phyloP scores from a whole-genome alignment of 1,140 invertebrate species.

The Cydia amplana region DNA sequence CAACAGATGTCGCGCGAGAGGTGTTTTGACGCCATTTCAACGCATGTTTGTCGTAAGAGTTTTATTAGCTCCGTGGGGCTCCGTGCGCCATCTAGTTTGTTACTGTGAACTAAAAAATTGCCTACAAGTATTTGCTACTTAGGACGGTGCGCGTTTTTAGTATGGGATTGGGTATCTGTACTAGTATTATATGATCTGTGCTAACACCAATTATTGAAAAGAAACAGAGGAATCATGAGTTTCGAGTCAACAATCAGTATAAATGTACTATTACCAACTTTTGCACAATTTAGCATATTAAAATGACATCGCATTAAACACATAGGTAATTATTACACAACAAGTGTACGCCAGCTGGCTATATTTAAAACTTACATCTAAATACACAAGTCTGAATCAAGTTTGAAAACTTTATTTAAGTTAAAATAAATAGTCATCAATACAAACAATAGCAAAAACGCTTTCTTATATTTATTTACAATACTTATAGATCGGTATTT shows the following conservation, averaged over 20 bases:
- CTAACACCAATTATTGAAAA: neutral
- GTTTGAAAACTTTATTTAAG: slow-evolving; percentile 44
- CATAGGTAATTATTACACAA: neutral
- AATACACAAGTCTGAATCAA: slow-evolving; percentile 38
- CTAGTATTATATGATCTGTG: too few species aligned
- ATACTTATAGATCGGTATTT: slow-evolving; percentile 29
- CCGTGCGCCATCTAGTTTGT: too few species aligned
- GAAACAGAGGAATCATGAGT: neutral
- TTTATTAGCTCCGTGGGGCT: too few species aligned
- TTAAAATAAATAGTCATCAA: slow-evolving; percentile 37
- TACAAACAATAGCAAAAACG: slow-evolving; percentile 44
- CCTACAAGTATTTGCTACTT: too few species aligned
- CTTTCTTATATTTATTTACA: slow-evolving; percentile 44
- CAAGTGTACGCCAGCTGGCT: neutral
- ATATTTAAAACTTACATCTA: slow-evolving; percentile 40
- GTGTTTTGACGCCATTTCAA: too few species aligned
- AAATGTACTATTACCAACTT: neutral
- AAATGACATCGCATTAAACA: neutral
- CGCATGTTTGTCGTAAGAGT: too few species aligned
- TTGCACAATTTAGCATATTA: neutral
- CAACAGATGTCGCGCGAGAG: too few species aligned
- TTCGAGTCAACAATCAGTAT: neutral
- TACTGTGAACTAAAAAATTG: too few species aligned
- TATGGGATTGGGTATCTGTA: too few species aligned
- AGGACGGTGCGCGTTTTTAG: too few species aligned